Conservation (phyloP, 2,797 vertebrate species). For the Oryzias dopingdopingensis region DNA sequence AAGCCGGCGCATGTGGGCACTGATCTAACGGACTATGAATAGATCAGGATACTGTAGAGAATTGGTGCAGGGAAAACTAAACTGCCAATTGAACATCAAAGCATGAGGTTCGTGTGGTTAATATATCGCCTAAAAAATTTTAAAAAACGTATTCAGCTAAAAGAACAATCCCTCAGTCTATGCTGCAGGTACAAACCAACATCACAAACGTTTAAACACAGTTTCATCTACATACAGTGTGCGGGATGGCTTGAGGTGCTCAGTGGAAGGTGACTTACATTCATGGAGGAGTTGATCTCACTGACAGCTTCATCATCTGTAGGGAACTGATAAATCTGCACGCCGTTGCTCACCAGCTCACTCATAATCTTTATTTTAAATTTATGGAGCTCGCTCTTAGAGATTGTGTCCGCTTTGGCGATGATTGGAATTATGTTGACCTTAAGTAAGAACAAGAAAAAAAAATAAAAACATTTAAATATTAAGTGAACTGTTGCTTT, state of each 20-base stretch:
- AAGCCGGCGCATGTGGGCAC: constrained; percentile 49
- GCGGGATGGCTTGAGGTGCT: no score
- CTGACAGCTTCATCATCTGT: constrained; percentile 93
- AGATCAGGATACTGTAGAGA: constrained; percentile 41
- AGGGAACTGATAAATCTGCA: constrained; percentile 99
- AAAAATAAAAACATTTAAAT: background rate
- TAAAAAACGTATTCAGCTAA: no score
- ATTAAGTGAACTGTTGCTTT: no score
- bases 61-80: constrained; percentile 16
- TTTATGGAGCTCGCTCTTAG: constrained; percentile 97
- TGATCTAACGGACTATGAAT: constrained; percentile 56
- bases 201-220: no score
- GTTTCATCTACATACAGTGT: no score
- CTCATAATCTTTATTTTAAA: constrained; percentile 99
- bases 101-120: constrained; percentile 1
- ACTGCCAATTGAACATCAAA: constrained; percentile 15
- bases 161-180: no score
- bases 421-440: constrained; percentile 99
- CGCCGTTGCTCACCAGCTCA: constrained; percentile 96
- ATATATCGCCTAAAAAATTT: no score
- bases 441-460: constrained; percentile 59
- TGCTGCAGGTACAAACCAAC: no score
- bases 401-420: constrained; percentile 98
- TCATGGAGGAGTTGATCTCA: constrained; percentile 97
- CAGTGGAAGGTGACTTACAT: constrained; percentile 79